Percentiles rank a stretch among this genome's conserved stretches.
These are phyloP conservation scores for Pentamera pediparva DNA, from an alignment of 53 echinoderm and acorn worm species.

Conservation along the genomic window DNA sequence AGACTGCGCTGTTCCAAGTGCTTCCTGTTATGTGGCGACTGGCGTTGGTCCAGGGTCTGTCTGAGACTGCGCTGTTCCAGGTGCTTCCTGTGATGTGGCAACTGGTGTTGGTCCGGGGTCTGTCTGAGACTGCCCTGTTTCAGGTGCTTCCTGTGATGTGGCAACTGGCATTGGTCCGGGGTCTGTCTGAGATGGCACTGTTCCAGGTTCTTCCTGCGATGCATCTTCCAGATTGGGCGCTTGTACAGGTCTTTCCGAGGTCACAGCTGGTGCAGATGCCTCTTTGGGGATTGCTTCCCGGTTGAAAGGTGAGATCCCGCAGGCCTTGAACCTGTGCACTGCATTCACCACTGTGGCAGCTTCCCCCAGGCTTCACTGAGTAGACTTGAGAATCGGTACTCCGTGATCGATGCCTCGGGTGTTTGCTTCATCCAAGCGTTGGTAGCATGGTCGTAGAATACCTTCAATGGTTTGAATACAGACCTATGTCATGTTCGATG, in stretches of 20 bases:
- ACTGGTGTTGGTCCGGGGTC: no score
- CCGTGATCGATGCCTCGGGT: constrained; percentile 20
- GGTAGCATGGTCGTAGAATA: constrained; percentile 11
- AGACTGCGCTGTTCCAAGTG: no score
- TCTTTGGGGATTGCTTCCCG: constrained; percentile 41
- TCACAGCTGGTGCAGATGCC: constrained; percentile 21
- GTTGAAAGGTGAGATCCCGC: constrained; percentile 45
- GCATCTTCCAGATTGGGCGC: background rate
- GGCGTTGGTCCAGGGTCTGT: no score
- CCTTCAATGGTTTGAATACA: constrained; percentile 29
- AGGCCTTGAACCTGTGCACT: constrained; percentile 35
- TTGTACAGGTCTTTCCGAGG: constrained; percentile 1
- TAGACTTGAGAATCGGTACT: constrained; percentile 14
- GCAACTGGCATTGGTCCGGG: background rate
- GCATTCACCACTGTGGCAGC: constrained; percentile 16
- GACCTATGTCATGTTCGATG: constrained; percentile 18
- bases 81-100: no score
- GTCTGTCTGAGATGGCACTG: background rate
- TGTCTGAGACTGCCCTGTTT: background rate
- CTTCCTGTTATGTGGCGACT: no score
- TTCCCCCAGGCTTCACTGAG: constrained; percentile 31
- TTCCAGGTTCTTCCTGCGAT: background rate
- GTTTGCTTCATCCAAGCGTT: constrained; percentile 25
- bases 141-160: background rate
- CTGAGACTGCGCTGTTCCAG: no score